Evolutionary conservation across 2,888 invertebrate species (phyloP), one percentile per base, ranked within the genome.

Genomic region (Agonopterix alstromeriana): DNA sequence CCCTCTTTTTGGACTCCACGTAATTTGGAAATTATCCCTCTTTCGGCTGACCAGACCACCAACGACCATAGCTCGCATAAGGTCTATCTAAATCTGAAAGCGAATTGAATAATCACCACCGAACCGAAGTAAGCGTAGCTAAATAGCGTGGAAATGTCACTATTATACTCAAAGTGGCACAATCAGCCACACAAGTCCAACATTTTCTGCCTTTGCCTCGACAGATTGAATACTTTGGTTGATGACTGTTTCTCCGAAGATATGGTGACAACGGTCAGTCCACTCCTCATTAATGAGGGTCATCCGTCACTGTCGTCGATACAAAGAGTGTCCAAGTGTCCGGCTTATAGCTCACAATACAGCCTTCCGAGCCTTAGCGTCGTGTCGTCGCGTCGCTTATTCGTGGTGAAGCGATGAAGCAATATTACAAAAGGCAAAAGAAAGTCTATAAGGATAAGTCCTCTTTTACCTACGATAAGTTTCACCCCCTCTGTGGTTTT

Each of bases 261-360:
- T 47, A 44, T 54, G 56, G 56, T 59, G 63, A 63, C 65, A 65
- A 60, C 60, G 51, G 38, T 42, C 42, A 27, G 46, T 42, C 38
- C 46, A 12, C 52, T 49, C 53, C 53, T 48, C 60, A 60, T 64
- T 64, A 67, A 65, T 63, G 61, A 48, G 42, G 36, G 46, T 55
- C 72, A 73, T 77, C 70, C 48, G 58, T 79, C 75, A 75, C 66
- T 59, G 72, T 73, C 65, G 54, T 46, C 43, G 43, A 44, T 51
- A 73, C 68, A 73, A 75, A 68, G 63, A 55, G 46, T 61, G 63
- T 59, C 63, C 58, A 62, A 51, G 45, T 49, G 52, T 45, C 53
- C 46, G 46, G 41, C 40, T 27, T 27, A 27, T 7, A 27, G 7
- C 7, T 5, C 27, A 27, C 27, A 27, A 27, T 27, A 27, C 27